phyloP scores from a whole-genome alignment of 2,113 vertebrate genomes.

The Ctenodactylus gundi region DNA sequence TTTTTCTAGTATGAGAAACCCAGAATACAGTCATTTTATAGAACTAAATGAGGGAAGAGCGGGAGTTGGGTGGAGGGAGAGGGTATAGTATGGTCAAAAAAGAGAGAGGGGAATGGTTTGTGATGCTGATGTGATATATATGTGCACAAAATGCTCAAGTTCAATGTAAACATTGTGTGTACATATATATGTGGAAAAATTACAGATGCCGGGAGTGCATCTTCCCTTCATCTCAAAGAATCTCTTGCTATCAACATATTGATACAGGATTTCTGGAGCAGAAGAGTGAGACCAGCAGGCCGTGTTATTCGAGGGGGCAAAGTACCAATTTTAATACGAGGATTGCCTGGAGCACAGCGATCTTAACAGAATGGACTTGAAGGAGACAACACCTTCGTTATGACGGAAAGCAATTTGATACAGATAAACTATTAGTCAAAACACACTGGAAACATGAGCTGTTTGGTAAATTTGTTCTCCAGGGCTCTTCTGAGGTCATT shows the following conservation, averaged over 20 bases:
- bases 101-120: no score
- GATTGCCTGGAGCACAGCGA: not conserved
- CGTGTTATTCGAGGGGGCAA: not conserved
- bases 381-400: not conserved
- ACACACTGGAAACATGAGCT: not conserved
- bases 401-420: not conserved
- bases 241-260: not conserved
- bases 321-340: not conserved
- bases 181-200: no score
- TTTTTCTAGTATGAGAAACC: no score
- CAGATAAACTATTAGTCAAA: not conserved
- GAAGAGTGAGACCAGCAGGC: not conserved
- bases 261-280: not conserved
- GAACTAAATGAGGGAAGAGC: no score
- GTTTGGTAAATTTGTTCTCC: not conserved
- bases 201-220: not conserved
- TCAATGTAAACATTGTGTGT: no score
- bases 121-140: no score
- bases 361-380: not conserved
- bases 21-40: no score
- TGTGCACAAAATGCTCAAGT: no score
- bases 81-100: no score
- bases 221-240: not conserved
- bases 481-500: not conserved
- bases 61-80: no score